These are phyloP conservation scores for Pampus argenteus DNA, from an alignment of 2,797 vertebrate genomes.

Conservation along the genomic window DNA sequence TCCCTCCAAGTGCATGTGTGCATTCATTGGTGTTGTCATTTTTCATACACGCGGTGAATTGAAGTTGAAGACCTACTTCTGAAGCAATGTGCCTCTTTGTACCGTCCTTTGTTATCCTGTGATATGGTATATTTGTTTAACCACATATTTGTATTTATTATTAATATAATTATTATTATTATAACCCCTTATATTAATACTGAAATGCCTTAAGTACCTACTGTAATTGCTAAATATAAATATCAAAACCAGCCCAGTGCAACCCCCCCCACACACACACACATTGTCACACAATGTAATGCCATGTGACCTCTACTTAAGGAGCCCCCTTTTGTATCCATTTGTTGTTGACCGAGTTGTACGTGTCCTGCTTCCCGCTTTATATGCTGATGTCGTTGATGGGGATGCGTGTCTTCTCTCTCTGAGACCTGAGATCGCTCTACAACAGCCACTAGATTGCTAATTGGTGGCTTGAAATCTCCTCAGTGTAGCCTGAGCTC, in stretches of 20 bases:
- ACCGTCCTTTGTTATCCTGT: not conserved
- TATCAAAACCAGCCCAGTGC: not conserved
- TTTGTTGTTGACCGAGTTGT: slow-evolving; percentile 46
- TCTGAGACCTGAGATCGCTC: slow-evolving; percentile 51
- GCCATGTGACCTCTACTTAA: slow-evolving; percentile 31
- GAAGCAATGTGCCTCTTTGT: not conserved
- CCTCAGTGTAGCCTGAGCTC: slow-evolving; percentile 63
- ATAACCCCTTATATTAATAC: not conserved
- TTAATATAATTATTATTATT: not conserved
- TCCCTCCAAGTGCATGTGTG: slow-evolving; percentile 47
- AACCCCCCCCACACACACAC: not conserved
- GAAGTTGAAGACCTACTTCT: slow-evolving; percentile 13
- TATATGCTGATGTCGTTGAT: slow-evolving; percentile 67
- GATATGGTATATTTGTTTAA: not conserved
- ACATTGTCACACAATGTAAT: not conserved
- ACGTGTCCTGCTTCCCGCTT: slow-evolving; percentile 16
- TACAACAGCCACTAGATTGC: slow-evolving; percentile 58
- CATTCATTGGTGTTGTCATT: slow-evolving; percentile 40
- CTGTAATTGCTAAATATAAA: not conserved
- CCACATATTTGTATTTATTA: not conserved
- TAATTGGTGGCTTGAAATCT: slow-evolving; percentile 83
- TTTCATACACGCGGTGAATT: slow-evolving; percentile 38
- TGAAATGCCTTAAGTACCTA: not conserved
- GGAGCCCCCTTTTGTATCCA: slow-evolving; percentile 34
- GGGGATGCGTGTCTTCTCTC: slow-evolving; percentile 39